These are phyloP conservation scores for Frankliniella intonsa DNA, from an alignment of 2,888 invertebrate species.

Conservation along the genomic window DNA sequence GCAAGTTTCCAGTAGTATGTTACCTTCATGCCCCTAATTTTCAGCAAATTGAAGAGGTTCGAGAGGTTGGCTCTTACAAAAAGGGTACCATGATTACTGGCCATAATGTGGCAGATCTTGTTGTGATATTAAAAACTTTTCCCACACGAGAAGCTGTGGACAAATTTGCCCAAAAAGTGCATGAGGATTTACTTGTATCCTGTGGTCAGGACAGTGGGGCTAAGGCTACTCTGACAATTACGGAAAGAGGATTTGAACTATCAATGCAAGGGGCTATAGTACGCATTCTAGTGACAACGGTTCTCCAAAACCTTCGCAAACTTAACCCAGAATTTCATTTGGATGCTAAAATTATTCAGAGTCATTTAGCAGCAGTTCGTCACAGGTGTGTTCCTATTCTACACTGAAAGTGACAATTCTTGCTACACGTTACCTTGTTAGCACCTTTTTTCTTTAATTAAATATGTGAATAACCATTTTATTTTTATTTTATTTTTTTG, in stretches of 20 bases:
- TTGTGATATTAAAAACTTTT: slow-evolving; percentile 91
- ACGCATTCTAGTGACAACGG: slow-evolving; percentile 85
- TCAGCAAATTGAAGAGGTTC: slow-evolving; percentile 86
- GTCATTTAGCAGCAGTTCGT: slow-evolving; percentile 87
- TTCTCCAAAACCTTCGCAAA: slow-evolving; percentile 89
- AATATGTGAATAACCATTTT: background rate
- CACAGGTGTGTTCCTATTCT: slow-evolving; percentile 55
- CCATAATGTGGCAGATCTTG: slow-evolving; percentile 92
- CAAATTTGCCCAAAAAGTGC: slow-evolving; percentile 79
- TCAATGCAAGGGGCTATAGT: slow-evolving; percentile 80
- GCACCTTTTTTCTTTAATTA: slow-evolving; percentile 29
- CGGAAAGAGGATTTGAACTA: slow-evolving; percentile 84
- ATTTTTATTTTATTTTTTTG: slow-evolving; percentile 35
- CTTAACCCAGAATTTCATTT: slow-evolving; percentile 80
- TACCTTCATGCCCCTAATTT: slow-evolving; percentile 31
- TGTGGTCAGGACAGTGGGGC: slow-evolving; percentile 58
- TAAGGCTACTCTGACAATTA: slow-evolving; percentile 50
- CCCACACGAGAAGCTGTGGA: slow-evolving; percentile 95
- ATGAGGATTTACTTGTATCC: slow-evolving; percentile 76
- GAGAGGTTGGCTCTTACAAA: slow-evolving; percentile 96
- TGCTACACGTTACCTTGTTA: background rate
- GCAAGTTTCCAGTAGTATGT: background rate
- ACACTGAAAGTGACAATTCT: background rate
- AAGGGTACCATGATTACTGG: slow-evolving; percentile 97
- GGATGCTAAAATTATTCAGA: slow-evolving; percentile 65